phyloP scores from a whole-genome alignment of 2,797 vertebrate species.

The Bovichtus diacanthus region DNA sequence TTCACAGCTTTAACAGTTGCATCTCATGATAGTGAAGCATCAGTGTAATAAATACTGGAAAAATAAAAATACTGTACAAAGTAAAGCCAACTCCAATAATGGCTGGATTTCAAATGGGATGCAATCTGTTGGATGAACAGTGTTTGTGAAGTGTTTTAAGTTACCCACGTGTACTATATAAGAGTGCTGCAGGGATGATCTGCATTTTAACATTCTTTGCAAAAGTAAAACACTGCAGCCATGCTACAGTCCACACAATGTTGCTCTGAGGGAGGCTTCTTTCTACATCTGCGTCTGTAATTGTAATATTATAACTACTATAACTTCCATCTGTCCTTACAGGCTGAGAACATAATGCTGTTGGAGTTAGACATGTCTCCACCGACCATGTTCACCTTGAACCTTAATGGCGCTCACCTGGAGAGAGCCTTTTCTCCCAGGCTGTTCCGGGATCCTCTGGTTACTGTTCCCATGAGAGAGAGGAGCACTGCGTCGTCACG shows the following conservation, averaged over 20 bases:
- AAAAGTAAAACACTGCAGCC: neutral
- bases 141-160: no score
- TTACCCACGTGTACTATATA: neutral
- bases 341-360: constrained; percentile 98
- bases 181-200: no score
- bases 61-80: no score
- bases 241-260: neutral
- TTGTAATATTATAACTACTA: neutral
- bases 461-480: constrained; percentile 85
- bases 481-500: constrained; percentile 84
- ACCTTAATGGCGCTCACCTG: constrained; percentile 87
- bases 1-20: constrained; percentile 24
- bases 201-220: neutral
- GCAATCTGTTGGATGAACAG: neutral
- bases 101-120: neutral
- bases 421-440: constrained; percentile 90
- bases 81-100: neutral
- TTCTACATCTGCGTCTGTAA: neutral
- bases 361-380: constrained; percentile 95
- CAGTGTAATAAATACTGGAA: neutral
- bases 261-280: neutral
- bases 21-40: constrained; percentile 16
- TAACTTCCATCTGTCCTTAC: constrained; percentile 18
- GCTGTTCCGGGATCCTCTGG: constrained; percentile 85
- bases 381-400: constrained; percentile 92